Evolutionary conservation across 2,888 invertebrate genomes (phyloP).

Genomic region (Anthophora plumipes): DNA sequence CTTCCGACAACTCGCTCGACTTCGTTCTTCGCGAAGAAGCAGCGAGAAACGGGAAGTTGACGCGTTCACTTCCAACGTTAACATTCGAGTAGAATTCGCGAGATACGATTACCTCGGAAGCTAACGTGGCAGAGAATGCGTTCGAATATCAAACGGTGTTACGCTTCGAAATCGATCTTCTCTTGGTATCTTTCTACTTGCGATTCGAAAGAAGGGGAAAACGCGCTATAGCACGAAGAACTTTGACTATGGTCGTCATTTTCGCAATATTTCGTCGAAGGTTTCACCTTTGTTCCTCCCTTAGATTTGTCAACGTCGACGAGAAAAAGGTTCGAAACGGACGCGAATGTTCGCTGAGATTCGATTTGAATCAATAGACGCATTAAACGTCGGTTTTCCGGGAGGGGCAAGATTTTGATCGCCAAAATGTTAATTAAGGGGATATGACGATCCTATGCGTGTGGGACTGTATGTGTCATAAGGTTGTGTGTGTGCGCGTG

Average conservation of each 20-base stretch:
- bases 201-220: background rate
- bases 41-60: slow-evolving; percentile 28
- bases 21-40: slow-evolving; percentile 63
- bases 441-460: slow-evolving; percentile 3
- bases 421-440: slow-evolving; percentile 20
- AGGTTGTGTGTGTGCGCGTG: slow-evolving; percentile 32
- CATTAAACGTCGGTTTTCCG: background rate
- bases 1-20: slow-evolving; percentile 52
- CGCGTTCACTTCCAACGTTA: background rate
- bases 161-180: background rate
- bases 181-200: background rate
- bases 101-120: background rate
- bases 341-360: slow-evolving; percentile 8
- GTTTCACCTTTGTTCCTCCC: no score
- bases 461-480: slow-evolving; percentile 24
- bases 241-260: no score
- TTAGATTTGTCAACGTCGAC: no score
- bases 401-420: slow-evolving; percentile 5
- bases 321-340: background rate
- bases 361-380: background rate
- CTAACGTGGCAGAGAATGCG: background rate
- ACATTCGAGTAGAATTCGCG: background rate
- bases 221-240: no score
- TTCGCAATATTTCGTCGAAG: background rate
- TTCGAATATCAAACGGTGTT: background rate